Evolutionary conservation across 1,140 invertebrate species (phyloP).

Genomic region (Capitella teleta): DNA sequence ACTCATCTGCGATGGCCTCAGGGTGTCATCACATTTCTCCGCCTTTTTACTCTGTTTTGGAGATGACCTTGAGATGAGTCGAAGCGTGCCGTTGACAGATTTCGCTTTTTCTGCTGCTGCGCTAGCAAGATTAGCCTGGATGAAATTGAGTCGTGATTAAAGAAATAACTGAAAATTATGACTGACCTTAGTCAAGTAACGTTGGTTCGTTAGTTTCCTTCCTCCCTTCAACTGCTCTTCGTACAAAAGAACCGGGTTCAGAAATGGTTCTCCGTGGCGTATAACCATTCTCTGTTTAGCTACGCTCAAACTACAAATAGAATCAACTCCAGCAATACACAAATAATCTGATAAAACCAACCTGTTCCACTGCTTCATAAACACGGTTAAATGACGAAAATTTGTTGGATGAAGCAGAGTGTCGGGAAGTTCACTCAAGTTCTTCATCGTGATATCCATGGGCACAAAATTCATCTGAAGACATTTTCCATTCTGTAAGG

Average conservation of each 20-base stretch:
- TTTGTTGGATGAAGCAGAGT: slow-evolving; percentile 18
- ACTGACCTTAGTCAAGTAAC: slow-evolving; percentile 25
- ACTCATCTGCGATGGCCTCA: too few relatives aligned
- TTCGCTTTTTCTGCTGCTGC: too few relatives aligned
- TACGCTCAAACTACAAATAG: slow-evolving; percentile 17
- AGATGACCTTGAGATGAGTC: too few relatives aligned
- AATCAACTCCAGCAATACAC: background rate
- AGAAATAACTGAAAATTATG: too few relatives aligned
- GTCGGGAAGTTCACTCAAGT: slow-evolving; percentile 20
- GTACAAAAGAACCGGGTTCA: slow-evolving; percentile 19
- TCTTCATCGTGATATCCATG: slow-evolving; percentile 22
- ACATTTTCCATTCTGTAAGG: slow-evolving; percentile 11
- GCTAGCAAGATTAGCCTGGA: too few relatives aligned
- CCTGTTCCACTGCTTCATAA: slow-evolving; percentile 27
- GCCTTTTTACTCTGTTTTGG: too few relatives aligned
- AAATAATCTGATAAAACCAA: background rate
- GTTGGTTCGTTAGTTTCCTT: slow-evolving; percentile 14
- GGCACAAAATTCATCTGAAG: slow-evolving; percentile 23
- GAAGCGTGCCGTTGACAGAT: too few relatives aligned
- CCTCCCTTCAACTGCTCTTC: slow-evolving; percentile 17
- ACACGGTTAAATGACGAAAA: slow-evolving; percentile 18
- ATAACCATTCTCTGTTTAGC: slow-evolving; percentile 22
- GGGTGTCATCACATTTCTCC: too few relatives aligned
- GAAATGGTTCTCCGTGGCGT: slow-evolving; percentile 18
- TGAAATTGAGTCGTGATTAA: too few relatives aligned